Evolutionary conservation across 2,888 invertebrate genomes (phyloP), one percentile per base, ranked within the genome.

Genomic region (Cheilosia scutellata): DNA sequence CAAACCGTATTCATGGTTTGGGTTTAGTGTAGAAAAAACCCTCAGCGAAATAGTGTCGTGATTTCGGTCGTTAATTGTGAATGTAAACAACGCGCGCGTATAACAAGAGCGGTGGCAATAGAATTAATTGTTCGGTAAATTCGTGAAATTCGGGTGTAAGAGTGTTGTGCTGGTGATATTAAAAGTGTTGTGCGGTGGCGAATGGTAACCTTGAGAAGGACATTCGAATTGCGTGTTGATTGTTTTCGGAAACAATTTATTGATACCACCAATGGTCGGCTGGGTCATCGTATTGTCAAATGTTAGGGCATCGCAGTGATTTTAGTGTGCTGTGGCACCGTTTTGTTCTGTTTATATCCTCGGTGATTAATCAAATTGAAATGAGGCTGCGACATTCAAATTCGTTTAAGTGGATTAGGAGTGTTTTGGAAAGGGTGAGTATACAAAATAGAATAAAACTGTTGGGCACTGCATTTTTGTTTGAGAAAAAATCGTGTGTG

Each of bases 391-490:
- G 88, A 57, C 90, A 89, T 68, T 89, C 89, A 44, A 90, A 89
- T 86, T 89, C 91, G 77, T 89, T 91, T 80, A 91, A 91, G 80
- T 91, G 92, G 91, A 91, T 92, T 88, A 90, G 89, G 71, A 89
- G 90, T 68, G 65, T 77, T 2, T 11, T 80, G 11, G 72, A 86
- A 11, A 76, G 82, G 77, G 86, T 86, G 47, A 82, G 86, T 83
- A n/a, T n/a, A 20, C 4, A 16, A n/a, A 27, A 37, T 11, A 16
- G n/a, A n/a, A n/a, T 9, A 9, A 6, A n/a, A n/a, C n/a, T n/a
- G n/a, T n/a, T n/a, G n/a, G n/a, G n/a, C n/a, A n/a, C n/a, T n/a
- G n/a, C n/a, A n/a, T 68, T 47, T 27, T 27, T 27, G 27, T 3
- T 27, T 27, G 27, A 27, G 2, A 27, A 27, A 4, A 27, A 37